Evolutionary conservation across 2,888 invertebrate species (phyloP), one percentile per base, ranked within the genome.

Genomic region (Eulithis testata): DNA sequence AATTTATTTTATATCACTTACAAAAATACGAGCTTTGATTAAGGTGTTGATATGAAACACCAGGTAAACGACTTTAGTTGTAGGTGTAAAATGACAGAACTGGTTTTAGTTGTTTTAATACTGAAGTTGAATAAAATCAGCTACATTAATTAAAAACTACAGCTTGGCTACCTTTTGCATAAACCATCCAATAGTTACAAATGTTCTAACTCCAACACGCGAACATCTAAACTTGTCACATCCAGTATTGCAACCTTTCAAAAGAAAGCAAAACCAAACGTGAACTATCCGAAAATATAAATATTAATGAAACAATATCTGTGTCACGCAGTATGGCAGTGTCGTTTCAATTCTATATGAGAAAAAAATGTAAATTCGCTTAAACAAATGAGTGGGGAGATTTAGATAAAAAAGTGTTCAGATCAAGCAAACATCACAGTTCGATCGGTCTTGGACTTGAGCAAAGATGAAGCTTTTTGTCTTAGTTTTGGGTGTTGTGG

Each of bases 361-460:
- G 76, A 84, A 84, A 81, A 89, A 90, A 88, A 91, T 90, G 90
- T 86, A 78, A 89, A 91, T 90, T 82, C 77, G 70, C 69, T 70
- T 76, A 85, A 84, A 82, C 75, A 66, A 60, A 47, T 67, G 80
- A 89, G 91, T 88, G 90, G 92, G 91, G 85, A 71, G 78, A 77
- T 84, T 87, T 77, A 83, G 84, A 91, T 93, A 93, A 91, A 91
- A 90, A 88, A 90, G 83, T 90, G 86, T 88, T 85, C 86, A 85
- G 85, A 84, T 86, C 84, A 85, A 53, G 74, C 74, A 74, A 77
- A 81, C 81, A 87, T 82, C 92, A 91, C 83, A 90, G 88, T 89
- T 81, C 82, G 81, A 85, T 84, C 82, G 85, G 82, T 81, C 82
- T 84, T 85, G 82, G 84, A 83, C 70, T 76, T 63, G 76, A 74